Evolutionary conservation across 1,140 invertebrate genomes (phyloP), one percentile per base, ranked within the genome.

Genomic region (Polypedilum vanderplanki): DNA sequence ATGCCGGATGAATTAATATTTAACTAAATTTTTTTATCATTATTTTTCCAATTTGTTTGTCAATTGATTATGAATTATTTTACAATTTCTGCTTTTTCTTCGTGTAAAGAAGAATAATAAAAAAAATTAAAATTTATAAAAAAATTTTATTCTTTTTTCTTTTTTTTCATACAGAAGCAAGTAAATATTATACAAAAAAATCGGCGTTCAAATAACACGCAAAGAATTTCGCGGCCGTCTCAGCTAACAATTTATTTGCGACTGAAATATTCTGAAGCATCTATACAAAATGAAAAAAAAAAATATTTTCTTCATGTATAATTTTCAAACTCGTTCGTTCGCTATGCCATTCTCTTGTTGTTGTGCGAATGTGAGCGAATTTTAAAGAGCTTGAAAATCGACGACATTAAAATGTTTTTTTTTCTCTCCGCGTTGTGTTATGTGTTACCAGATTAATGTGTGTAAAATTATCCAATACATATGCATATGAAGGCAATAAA

Each of bases 241-340:
- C 65, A 12, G 9, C 20, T 22, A 70, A 70, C 65, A 70, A 70
- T 70, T 70, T 70, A 70, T 70, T 70, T 70, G 65, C 65, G 65
- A 70, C 65, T 70, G 65, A 70, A 70, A 70, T 70, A 70, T 70
- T 57, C 46, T 70, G 65, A 20, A 17, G 65, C 65, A 70, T 70
- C 65, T 70, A 70, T 70, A 70, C 17, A 22, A 22, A 67, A 67
- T 67, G 64, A 67, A 67, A 67, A 46, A 57, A 57, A 57, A 15
- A 57, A 22, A 22, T 20, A 20, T 70, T 70, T 70, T 70, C 65
- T 70, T 70, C 17, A 70, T 70, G 65, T 70, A 70, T 70, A 70
- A 70, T 70, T 70, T 70, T 70, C 65, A 70, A 70, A 70, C 65
- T 70, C 20, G 65, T 70, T 70, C 20, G 65, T 70, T 57, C 46